Evolutionary conservation across 2,888 invertebrate genomes (phyloP).

Genomic region (Harpalus rubripes): DNA sequence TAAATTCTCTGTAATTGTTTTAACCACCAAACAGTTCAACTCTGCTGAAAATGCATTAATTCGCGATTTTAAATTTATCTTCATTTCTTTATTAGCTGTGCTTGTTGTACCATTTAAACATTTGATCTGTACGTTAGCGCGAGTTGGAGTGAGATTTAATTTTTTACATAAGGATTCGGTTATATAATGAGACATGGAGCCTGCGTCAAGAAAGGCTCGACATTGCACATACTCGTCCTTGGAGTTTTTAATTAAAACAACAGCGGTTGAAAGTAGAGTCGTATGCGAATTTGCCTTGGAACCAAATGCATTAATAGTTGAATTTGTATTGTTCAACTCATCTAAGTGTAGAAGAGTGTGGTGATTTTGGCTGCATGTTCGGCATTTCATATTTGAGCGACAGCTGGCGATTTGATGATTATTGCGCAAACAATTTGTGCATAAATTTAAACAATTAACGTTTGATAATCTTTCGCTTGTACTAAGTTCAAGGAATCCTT

Average conservation of each 20-base stretch:
- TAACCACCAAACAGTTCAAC: too few relatives aligned
- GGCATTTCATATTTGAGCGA: neutral
- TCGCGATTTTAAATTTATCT: neutral
- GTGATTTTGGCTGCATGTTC: neutral
- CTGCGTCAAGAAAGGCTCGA: neutral
- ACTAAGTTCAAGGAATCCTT: neutral
- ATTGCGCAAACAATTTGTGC: conserved; percentile 17
- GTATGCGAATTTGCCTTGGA: neutral
- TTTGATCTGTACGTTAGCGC: neutral
- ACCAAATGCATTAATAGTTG: neutral
- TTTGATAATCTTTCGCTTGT: neutral
- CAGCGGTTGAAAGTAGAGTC: neutral
- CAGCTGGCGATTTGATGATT: neutral
- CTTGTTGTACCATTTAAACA: neutral
- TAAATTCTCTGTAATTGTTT: conserved; percentile 28
- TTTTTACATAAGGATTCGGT: neutral
- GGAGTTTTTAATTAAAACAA: conserved; percentile 2
- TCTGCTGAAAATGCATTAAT: neutral
- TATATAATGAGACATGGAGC: conserved; percentile 18
- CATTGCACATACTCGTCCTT: neutral
- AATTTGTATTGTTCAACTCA: neutral
- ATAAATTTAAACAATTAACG: neutral
- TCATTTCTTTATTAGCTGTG: neutral
- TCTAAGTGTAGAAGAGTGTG: neutral
- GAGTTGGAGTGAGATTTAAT: neutral